phyloP scores from a whole-genome alignment of 2,888 invertebrate genomes.

The Sthenelais limicola region DNA sequence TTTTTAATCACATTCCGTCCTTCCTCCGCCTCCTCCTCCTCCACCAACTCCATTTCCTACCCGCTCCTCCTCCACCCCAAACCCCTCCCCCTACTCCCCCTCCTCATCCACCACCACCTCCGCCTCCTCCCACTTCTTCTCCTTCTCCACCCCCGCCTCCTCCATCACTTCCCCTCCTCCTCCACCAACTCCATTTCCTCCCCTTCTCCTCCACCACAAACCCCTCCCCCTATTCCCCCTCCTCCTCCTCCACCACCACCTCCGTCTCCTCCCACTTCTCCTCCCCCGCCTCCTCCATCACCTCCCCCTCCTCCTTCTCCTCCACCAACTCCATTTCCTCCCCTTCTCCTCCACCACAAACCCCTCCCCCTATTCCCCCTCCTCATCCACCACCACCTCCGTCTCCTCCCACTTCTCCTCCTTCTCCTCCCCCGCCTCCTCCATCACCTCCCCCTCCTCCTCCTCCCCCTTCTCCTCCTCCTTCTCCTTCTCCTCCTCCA shows the following conservation, averaged over 20 bases:
- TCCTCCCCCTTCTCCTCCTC: not conserved
- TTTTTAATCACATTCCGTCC: not conserved
- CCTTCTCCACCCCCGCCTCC: not conserved
- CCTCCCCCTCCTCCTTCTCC: not conserved
- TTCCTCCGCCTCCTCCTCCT: not conserved
- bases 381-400: not conserved
- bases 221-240: not conserved
- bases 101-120: not conserved
- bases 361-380: not conserved
- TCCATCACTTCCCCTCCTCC: not conserved
- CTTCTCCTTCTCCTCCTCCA: not conserved
- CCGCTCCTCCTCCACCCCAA: not conserved
- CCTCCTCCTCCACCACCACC: not conserved
- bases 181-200: too few relatives aligned
- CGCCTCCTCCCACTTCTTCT: not conserved
- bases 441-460: not conserved
- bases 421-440: not conserved
- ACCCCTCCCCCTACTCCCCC: not conserved
- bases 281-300: not conserved
- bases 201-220: too few relatives aligned
- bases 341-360: not conserved
- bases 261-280: not conserved
- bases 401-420: not conserved
- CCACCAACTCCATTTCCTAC: not conserved
- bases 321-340: not conserved